Percentiles rank a stretch among this genome's conserved stretches.
These are phyloP conservation scores for Lampris incognitus DNA, from an alignment of 2,113 vertebrate genomes.

Conservation along the genomic window DNA sequence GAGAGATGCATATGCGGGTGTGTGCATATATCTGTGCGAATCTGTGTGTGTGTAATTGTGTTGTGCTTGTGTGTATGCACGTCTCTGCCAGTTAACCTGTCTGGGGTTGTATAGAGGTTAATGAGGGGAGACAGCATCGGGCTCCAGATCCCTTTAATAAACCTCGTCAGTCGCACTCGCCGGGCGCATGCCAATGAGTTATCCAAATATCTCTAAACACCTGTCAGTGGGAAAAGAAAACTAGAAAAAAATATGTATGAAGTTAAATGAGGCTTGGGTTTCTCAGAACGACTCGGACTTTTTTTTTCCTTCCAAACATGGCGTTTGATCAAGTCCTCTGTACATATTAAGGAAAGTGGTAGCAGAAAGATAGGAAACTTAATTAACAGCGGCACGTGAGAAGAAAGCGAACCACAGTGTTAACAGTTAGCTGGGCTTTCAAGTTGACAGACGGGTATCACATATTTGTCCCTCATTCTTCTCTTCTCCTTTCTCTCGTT, in stretches of 20 bases:
- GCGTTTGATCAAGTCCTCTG: constrained; percentile 23
- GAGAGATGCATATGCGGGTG: background rate
- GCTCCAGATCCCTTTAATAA: constrained; percentile 72
- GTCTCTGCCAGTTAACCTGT: constrained; percentile 48
- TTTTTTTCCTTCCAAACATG: background rate
- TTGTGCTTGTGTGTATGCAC: background rate
- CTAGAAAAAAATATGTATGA: background rate
- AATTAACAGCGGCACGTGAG: constrained; percentile 8
- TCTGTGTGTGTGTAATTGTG: constrained; percentile 2
- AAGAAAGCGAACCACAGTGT: background rate
- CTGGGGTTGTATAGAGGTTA: constrained; percentile 65
- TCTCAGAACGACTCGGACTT: background rate
- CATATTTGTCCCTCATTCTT: no score
- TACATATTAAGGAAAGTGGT: background rate
- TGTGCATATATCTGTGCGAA: background rate
- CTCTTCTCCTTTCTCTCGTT: no score
- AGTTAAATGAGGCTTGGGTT: constrained; percentile 22
- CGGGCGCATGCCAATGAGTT: constrained; percentile 59
- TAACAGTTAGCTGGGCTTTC: no score
- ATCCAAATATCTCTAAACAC: constrained; percentile 14
- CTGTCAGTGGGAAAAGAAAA: constrained; percentile 21
- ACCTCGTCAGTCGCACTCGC: constrained; percentile 49
- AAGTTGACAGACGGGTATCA: no score
- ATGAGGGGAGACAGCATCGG: constrained; percentile 66
- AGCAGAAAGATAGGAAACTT: constrained; percentile 21